phyloP scores from a whole-genome alignment of 92 coral and sea anemone genomes.

The Epizoanthus scotinus region DNA sequence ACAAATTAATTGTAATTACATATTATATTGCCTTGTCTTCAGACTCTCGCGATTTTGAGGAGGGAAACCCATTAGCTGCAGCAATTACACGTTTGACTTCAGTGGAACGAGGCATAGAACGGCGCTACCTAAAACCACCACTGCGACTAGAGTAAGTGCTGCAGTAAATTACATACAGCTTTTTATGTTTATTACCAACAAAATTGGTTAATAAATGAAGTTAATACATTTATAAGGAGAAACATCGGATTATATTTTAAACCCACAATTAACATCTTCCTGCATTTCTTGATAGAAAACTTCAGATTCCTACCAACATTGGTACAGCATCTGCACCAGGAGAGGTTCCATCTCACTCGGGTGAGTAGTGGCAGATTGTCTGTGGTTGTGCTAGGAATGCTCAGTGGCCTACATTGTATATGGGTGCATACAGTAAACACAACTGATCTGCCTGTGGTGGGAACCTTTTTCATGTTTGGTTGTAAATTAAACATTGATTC shows the following conservation, averaged over 20 bases:
- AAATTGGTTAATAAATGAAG: not conserved
- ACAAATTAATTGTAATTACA: not conserved
- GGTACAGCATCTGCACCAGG: slow-evolving; percentile 95
- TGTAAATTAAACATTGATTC: too few relatives aligned
- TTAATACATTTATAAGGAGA: not conserved
- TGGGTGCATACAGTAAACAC: too few relatives aligned
- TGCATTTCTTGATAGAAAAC: slow-evolving; percentile 57
- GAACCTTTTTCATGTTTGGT: not conserved
- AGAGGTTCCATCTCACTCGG: slow-evolving; percentile 79
- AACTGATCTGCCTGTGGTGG: too few relatives aligned
- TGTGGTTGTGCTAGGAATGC: too few relatives aligned
- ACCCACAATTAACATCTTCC: not conserved
- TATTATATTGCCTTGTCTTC: slow-evolving; percentile 2
- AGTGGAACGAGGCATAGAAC: slow-evolving; percentile 88
- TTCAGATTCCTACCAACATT: slow-evolving; percentile 89
- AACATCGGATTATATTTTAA: not conserved
- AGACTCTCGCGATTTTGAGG: slow-evolving; percentile 58
- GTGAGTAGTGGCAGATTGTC: not conserved
- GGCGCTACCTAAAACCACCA: slow-evolving; percentile 92
- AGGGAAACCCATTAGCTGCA: slow-evolving; percentile 72
- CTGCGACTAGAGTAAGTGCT: slow-evolving; percentile 90
- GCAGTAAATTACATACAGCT: too few relatives aligned
- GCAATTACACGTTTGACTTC: slow-evolving; percentile 84
- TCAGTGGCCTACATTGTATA: too few relatives aligned
- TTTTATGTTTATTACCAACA: not conserved